Base-by-base conservation (phyloP, 2,888 invertebrate genomes). In the Plusia festucae region DNA sequence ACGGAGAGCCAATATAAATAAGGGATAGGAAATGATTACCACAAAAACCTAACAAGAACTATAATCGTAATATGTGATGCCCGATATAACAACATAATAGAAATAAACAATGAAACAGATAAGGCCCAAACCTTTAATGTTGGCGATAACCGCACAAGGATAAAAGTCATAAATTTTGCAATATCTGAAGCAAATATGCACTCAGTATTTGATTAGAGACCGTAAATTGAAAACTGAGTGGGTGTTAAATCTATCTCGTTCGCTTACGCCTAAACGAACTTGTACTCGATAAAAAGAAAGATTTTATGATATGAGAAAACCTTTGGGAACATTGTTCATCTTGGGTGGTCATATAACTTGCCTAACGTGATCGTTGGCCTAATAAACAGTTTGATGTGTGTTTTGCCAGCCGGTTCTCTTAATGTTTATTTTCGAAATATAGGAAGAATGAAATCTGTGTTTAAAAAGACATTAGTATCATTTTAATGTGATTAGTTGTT, bases 261-360 rank as follows among this genome's bases (percentile, higher is more conserved):
- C 85, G 85, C 84, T 87, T 87, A 86, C 83, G 84, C 79, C 82
- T 86, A 85, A 87, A 90, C 85, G 86, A 84, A 85, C 86, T 84
- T 82, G 83, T 83, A 83, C 81, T 86, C 87, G 91, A 93, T 93
- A 94, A 93, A 93, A 93, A 90, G 87, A 81, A 79, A 92, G 94
- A 94, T 94, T 94, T 94, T 94, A 93, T 87, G 93, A 94, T 94
- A 93, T 86, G 83, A 82, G 82, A 86, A 87, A 87, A 88, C 91
- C 88, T 89, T 85, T 85, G 85, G 90, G 89, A 91, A 90, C 92
- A 93, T 91, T 93, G 92, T 93, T 90, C 94, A 84, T 89, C 93
- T 91, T 94, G 94, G 94, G 94, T 94, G 94, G 94, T 83, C 93
- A 86, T 86, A 84, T 84, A 88, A 88, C 88, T 79, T 82, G 82